Evolutionary conservation across 2,797 vertebrate genomes (phyloP).

Genomic region (Limosa lapponica): DNA sequence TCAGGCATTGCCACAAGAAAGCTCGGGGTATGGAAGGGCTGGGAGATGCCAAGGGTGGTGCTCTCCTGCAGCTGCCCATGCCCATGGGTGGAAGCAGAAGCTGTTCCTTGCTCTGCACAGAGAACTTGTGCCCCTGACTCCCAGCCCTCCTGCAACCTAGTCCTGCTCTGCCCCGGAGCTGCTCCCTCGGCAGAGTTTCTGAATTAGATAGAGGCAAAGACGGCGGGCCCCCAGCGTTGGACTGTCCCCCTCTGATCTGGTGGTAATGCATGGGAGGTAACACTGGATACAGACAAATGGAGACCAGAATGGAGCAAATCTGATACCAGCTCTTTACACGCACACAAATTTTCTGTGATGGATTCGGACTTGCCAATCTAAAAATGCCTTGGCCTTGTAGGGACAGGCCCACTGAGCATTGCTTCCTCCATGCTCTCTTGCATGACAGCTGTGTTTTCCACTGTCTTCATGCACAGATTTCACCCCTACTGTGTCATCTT

Average conservation of each 20-base stretch:
- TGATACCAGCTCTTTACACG: accelerated
- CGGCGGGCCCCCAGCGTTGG: accelerated
- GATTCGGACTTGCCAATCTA: neutral
- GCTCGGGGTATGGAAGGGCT: neutral
- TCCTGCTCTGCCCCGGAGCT: neutral
- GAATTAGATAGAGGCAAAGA: neutral
- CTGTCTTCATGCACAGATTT: neutral
- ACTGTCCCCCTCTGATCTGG: accelerated
- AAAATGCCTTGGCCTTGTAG: neutral
- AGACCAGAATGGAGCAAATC: neutral
- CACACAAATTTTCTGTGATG: accelerated
- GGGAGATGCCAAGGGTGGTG: neutral
- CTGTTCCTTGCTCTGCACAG: accelerated
- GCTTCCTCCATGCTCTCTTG: neutral
- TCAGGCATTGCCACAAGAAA: neutral
- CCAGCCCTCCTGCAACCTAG: neutral
- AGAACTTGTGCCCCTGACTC: neutral
- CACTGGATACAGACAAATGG: neutral
- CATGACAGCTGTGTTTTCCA: neutral
- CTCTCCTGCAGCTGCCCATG: neutral
- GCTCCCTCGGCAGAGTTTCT: neutral
- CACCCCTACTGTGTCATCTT: neutral
- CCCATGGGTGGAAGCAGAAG: neutral
- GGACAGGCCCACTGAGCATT: neutral
- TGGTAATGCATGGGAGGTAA: neutral